Evolutionary conservation across 2,888 invertebrate species (phyloP), one percentile per base, ranked within the genome.

Genomic region (Hoplodrina blanda): DNA sequence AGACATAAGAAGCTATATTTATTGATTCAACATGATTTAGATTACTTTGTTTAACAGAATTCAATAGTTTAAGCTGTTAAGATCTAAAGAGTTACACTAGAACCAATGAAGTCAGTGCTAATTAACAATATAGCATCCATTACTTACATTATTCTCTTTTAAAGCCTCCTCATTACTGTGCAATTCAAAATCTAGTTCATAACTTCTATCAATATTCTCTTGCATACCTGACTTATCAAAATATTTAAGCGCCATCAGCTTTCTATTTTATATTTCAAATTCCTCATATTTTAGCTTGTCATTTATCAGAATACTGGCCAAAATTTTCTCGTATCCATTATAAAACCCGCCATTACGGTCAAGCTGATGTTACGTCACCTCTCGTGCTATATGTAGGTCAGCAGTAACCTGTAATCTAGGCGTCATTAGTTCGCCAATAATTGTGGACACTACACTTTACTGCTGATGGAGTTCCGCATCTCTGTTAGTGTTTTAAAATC

Each of bases 371-470:
- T 84, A 79, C 84, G 73, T 76, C 80, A 84, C 59, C 72, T 84
- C 71, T 77, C 80, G 81, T 78, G 78, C 66, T 73, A 55, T 73
- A 87, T 84, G 85, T 88, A 72, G 85, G 88, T 89, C 88, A 86
- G 76, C 76, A 68, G 78, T 84, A 78, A 85, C 85, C 85, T 82
- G 82, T 80, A 87, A 88, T 89, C 83, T 82, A 60, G 71, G 67
- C 57, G 81, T 81, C 87, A 89, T 89, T 89, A 89, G 78, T 82
- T 81, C 67, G 78, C 80, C 75, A 82, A 82, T 84, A 81, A 88
- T 88, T 84, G 81, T 83, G 76, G 69, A 79, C 68, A 68, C 81
- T 17, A 73, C 76, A 70, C 75, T 74, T 75, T 64, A 69, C 73
- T 69, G 57, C 4, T 25, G 33, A 37, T 75, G 46, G 78, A 79